Percentiles rank a stretch among this genome's conserved stretches.
Evolutionary conservation across 2,113 vertebrate species (phyloP).

Genomic region (Paradoxurus hermaphroditus): DNA sequence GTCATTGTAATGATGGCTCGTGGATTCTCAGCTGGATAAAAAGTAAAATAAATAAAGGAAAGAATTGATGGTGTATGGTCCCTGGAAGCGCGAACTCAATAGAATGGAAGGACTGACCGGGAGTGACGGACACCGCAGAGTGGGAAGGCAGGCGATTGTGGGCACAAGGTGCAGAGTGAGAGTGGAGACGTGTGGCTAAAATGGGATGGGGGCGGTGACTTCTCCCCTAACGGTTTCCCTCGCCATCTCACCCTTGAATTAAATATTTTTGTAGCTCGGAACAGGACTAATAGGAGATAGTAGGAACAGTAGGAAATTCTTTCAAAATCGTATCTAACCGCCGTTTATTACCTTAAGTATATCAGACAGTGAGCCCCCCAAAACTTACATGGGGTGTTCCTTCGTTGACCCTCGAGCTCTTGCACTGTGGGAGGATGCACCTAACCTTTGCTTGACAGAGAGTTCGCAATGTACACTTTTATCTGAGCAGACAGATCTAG

Average conservation of each 20-base stretch:
- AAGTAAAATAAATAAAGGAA: not conserved
- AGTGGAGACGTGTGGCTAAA: not conserved
- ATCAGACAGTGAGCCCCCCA: not conserved
- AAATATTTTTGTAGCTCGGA: not conserved
- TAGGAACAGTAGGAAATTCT: not conserved
- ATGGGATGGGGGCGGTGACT: not conserved
- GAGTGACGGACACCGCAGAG: not conserved
- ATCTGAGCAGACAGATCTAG: not conserved
- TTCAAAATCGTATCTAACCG: not conserved
- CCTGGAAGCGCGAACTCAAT: not conserved
- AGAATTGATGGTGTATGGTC: not conserved
- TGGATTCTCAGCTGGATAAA: not conserved
- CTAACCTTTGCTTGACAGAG: not conserved
- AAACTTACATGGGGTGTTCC: not conserved
- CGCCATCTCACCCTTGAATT: not conserved
- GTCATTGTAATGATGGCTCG: not conserved
- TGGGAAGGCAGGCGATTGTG: not conserved
- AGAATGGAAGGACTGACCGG: not conserved
- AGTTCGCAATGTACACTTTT: not conserved
- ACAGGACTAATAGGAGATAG: not conserved
- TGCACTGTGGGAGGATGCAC: not conserved
- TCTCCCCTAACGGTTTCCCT: not conserved
- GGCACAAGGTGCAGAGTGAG: not conserved
- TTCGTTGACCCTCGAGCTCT: not conserved
- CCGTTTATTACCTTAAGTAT: not conserved